Evolutionary conservation across 2,797 vertebrate genomes (phyloP).

Genomic region (Neosilurus hyrtlii): DNA sequence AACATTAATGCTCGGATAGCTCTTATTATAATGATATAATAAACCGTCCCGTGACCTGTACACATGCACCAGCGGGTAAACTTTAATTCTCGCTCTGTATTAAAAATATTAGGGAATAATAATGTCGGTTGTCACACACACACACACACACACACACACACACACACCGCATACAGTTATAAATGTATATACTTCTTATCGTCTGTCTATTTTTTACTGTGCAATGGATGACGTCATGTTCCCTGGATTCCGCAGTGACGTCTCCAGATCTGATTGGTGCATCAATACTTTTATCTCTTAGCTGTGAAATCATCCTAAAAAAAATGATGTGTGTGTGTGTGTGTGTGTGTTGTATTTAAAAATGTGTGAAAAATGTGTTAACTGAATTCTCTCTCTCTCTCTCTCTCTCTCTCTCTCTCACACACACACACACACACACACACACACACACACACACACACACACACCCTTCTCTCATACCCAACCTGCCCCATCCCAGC

Average conservation of each 20-base stretch:
- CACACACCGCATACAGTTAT: not conserved
- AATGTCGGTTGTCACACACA: not conserved
- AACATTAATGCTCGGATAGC: not conserved
- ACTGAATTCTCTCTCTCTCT: not conserved
- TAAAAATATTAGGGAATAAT: not conserved
- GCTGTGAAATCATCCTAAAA: not conserved
- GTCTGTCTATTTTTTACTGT: not conserved
- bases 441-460: not conserved
- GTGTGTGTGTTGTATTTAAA: not conserved
- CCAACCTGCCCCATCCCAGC: slow-evolving; percentile 20
- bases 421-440: not conserved
- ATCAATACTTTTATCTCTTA: slow-evolving; percentile 2
- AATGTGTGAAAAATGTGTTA: too few species aligned
- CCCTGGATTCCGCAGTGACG: slow-evolving; percentile 19
- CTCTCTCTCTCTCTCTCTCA: not conserved
- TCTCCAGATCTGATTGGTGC: not conserved
- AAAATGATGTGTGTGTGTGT: not conserved
- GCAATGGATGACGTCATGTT: slow-evolving; percentile 17
- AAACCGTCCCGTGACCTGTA: not conserved
- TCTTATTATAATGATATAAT: not conserved
- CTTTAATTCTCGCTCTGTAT: not conserved
- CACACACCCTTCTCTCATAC: not conserved
- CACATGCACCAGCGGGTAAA: not conserved
- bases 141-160: not conserved
- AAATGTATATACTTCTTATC: too few species aligned